phyloP scores from a whole-genome alignment of 1,140 invertebrate species.

The Drosophila auraria region DNA sequence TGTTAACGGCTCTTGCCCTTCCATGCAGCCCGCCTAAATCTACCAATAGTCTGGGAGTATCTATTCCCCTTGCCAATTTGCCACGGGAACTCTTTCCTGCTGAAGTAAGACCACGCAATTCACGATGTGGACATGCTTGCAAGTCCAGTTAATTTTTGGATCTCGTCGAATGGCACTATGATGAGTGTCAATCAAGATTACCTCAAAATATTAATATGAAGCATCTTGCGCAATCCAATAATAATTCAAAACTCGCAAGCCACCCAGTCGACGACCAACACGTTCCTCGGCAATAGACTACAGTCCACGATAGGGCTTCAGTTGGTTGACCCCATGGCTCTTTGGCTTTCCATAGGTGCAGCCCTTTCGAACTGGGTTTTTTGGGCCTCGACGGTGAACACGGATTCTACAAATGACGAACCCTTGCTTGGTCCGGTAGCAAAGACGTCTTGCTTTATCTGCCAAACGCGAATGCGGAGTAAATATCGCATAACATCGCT shows the following conservation, averaged over 20 bases:
- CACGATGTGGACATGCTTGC: conserved; percentile 98
- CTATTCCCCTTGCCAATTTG: conserved; percentile 98
- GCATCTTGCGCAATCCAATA: conserved; percentile 99
- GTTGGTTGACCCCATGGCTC: conserved; percentile 98
- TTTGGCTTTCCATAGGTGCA: conserved; percentile 99
- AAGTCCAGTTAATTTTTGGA: conserved; percentile 99
- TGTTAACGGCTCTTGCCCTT: conserved; percentile 96
- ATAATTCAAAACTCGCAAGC: conserved; percentile 97
- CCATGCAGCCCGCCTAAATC: conserved; percentile 97
- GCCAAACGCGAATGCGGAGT: conserved; percentile 98
- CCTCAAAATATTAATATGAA: conserved; percentile 99
- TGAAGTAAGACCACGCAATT: conserved; percentile 98
- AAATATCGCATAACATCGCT: conserved; percentile 98
- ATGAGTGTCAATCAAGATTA: conserved; percentile 96
- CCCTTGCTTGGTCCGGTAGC: conserved; percentile 99
- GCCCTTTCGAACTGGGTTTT: conserved; percentile 99
- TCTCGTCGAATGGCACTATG: conserved; percentile 98
- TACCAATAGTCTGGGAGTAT: conserved; percentile 98
- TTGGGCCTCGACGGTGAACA: conserved; percentile 98
- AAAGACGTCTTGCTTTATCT: conserved; percentile 98
- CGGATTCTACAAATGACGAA: conserved; percentile 99
- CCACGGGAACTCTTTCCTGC: conserved; percentile 98
- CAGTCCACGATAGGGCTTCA: conserved; percentile 97
- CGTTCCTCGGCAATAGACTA: conserved; percentile 99
- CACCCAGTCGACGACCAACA: conserved; percentile 96